These are phyloP conservation scores for Antidorcas marsupialis DNA, from an alignment of 2,113 vertebrate genomes.

Conservation along the genomic window DNA sequence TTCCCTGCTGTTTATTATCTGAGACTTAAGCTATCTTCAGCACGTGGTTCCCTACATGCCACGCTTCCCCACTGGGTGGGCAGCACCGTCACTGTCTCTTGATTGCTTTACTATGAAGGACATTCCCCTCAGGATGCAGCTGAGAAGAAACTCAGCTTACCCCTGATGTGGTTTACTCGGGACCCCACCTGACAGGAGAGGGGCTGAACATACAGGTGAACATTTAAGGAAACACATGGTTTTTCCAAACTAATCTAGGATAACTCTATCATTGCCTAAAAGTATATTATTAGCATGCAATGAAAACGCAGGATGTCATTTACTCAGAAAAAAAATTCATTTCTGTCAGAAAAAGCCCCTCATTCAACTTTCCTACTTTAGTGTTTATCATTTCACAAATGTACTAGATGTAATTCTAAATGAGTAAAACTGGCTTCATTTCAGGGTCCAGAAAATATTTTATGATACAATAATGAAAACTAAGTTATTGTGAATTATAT, in stretches of 20 bases:
- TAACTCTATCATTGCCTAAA: neutral
- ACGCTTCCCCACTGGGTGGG: neutral
- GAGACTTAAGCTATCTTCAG: neutral
- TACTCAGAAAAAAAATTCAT: neutral
- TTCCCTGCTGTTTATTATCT: neutral
- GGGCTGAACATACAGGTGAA: neutral
- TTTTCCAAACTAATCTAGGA: neutral
- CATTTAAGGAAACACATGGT: neutral
- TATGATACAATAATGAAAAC: slow-evolving; percentile 31
- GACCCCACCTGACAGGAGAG: neutral
- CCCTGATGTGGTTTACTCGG: neutral
- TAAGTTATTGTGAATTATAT: slow-evolving; percentile 16
- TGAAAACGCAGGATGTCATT: neutral
- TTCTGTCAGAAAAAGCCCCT: slow-evolving; percentile 22
- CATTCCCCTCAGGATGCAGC: neutral
- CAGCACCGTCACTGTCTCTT: neutral
- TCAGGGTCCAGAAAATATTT: slow-evolving; percentile 49
- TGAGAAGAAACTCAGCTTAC: neutral
- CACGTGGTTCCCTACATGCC: accelerated
- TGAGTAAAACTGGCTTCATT: slow-evolving; percentile 41
- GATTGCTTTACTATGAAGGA: neutral
- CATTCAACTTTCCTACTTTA: neutral
- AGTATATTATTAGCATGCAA: neutral
- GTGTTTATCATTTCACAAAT: slow-evolving; percentile 26
- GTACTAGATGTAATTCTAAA: slow-evolving; percentile 18